Evolutionary conservation across 2,113 vertebrate genomes (phyloP).

Genomic region (Heterocephalus glaber): DNA sequence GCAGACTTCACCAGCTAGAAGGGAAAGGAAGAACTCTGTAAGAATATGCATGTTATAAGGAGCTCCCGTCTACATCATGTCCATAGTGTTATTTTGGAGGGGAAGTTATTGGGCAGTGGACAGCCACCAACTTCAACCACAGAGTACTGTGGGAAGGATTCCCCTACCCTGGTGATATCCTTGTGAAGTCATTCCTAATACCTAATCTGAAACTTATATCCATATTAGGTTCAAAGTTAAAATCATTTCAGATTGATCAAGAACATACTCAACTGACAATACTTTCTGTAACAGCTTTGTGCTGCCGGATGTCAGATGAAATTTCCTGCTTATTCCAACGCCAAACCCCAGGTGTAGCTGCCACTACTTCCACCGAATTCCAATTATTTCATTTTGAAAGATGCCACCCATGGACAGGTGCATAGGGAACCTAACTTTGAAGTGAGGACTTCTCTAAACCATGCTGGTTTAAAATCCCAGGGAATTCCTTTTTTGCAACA

Average conservation of each 20-base stretch:
- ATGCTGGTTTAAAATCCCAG: conserved; percentile 74
- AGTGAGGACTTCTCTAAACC: conserved; percentile 69
- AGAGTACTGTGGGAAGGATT: not conserved
- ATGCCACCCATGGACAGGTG: conserved; percentile 64
- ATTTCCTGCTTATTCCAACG: conserved; percentile 60
- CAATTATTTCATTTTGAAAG: conserved; percentile 76
- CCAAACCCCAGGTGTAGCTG: conserved; percentile 46
- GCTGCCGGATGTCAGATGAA: not conserved
- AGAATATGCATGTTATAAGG: not conserved
- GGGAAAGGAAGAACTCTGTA: not conserved
- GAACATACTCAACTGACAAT: not conserved
- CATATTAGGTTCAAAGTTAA: conserved; percentile 20
- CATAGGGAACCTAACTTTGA: conserved; percentile 71
- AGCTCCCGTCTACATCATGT: not conserved
- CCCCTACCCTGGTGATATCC: no score
- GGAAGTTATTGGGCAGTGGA: no score
- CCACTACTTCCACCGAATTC: conserved; percentile 41
- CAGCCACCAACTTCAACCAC: not conserved
- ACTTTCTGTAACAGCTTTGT: conserved; percentile 63
- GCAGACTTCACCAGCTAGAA: not conserved
- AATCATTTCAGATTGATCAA: conserved; percentile 58
- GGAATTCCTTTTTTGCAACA: conserved; percentile 69
- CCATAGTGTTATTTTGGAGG: not conserved
- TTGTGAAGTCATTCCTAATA: not conserved
- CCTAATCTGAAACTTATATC: not conserved